These are phyloP conservation scores for Pangasius larnaudii DNA, from an alignment of 2,797 vertebrate species.

Conservation along the genomic window DNA sequence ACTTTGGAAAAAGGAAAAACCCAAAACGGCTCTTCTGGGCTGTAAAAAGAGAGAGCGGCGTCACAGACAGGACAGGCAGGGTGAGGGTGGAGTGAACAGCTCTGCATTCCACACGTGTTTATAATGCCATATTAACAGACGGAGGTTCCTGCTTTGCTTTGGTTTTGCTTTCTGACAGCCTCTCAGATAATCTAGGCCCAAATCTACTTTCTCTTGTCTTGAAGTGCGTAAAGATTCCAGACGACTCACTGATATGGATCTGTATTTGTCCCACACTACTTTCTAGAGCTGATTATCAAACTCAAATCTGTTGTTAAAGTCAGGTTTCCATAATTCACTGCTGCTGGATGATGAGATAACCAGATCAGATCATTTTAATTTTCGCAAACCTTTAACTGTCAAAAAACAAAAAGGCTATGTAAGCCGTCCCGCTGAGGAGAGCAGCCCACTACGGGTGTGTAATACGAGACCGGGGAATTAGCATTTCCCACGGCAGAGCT, in stretches of 20 bases:
- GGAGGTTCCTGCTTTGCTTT: neutral
- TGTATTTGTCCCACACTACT: neutral
- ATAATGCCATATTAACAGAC: neutral
- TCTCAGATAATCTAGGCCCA: neutral
- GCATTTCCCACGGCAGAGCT: neutral
- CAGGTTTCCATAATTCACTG: neutral
- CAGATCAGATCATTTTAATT: neutral
- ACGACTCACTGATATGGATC: neutral
- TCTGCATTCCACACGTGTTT: constrained; percentile 30
- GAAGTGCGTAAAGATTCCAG: neutral
- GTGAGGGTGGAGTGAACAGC: neutral
- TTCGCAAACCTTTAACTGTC: neutral
- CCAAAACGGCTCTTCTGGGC: neutral
- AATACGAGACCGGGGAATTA: neutral
- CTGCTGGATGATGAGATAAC: neutral
- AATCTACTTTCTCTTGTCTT: neutral
- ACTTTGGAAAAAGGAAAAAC: neutral
- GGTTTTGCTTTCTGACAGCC: neutral
- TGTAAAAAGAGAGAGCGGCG: neutral
- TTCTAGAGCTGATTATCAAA: neutral
- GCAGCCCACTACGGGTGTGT: neutral
- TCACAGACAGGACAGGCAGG: neutral
- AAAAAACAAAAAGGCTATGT: neutral
- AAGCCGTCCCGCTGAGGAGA: no score
- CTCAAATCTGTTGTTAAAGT: neutral